Evolutionary conservation across 2,797 vertebrate species (phyloP).

Genomic region (Okamejei kenojei): DNA sequence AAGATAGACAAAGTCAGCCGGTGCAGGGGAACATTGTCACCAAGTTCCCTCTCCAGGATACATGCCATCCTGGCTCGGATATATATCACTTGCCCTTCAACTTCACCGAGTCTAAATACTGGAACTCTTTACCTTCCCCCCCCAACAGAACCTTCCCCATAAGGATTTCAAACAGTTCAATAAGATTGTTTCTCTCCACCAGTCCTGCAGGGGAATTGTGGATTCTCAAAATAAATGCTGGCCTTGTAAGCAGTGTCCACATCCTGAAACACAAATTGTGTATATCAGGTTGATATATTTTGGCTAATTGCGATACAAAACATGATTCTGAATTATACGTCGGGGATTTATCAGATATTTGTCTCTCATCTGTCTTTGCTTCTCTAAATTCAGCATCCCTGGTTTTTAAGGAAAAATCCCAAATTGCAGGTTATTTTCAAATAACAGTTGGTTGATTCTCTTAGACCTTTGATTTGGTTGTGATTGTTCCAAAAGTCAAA

Average conservation of each 20-base stretch:
- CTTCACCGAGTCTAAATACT: too few relatives aligned
- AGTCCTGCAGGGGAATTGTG: neutral
- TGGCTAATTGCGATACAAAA: neutral
- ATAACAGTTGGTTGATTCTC: neutral
- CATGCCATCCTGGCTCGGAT: too few relatives aligned
- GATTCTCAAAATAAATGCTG: too few relatives aligned
- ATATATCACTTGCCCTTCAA: too few relatives aligned
- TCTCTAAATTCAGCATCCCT: neutral
- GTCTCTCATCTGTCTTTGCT: neutral
- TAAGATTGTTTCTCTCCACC: neutral
- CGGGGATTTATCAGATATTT: neutral
- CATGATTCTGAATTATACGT: neutral
- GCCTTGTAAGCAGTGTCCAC: too few relatives aligned
- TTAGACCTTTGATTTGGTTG: neutral
- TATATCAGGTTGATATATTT: neutral
- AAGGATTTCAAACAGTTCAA: too few relatives aligned
- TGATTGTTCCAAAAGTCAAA: neutral
- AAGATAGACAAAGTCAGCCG: too few relatives aligned
- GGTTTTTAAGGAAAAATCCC: neutral
- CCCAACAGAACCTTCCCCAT: too few relatives aligned
- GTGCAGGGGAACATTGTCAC: too few relatives aligned
- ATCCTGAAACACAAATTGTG: too few relatives aligned
- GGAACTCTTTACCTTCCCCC: too few relatives aligned
- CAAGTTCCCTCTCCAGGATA: too few relatives aligned
- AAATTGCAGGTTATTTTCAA: neutral